A percentile compares a stretch with the other conserved stretches of the same genome.
These are phyloP conservation scores for Styela clava DNA, from an alignment of 23 tunicate genomes.

Conservation along the genomic window DNA sequence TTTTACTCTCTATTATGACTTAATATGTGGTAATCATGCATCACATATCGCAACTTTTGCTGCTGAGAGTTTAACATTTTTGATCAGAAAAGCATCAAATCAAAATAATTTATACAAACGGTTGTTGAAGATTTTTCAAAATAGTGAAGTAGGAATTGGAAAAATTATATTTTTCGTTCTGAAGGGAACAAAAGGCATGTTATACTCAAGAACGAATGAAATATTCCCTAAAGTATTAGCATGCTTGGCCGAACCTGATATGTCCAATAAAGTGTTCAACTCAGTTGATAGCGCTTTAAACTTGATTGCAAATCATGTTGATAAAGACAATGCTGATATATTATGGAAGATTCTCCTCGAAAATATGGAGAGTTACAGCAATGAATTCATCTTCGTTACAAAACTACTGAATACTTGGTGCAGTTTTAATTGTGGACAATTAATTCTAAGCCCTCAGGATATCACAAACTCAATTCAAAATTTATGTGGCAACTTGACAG, in stretches of 20 bases:
- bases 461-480: not conserved
- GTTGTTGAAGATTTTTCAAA: slow-evolving; percentile 33
- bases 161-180: slow-evolving; percentile 51
- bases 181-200: slow-evolving; percentile 42
- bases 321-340: slow-evolving; percentile 28
- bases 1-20: slow-evolving; percentile 33
- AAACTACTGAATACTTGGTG: slow-evolving; percentile 64
- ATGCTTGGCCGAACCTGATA: slow-evolving; percentile 6
- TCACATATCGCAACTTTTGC: slow-evolving; percentile 73
- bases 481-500: not conserved
- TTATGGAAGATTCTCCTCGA: slow-evolving; percentile 46
- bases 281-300: slow-evolving; percentile 25
- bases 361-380: not conserved
- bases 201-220: slow-evolving; percentile 35
- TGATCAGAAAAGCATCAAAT: slow-evolving; percentile 59
- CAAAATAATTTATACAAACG: slow-evolving; percentile 27
- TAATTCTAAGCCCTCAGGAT: not conserved
- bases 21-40: slow-evolving; percentile 53
- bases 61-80: slow-evolving; percentile 78
- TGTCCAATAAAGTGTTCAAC: not conserved
- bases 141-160: slow-evolving; percentile 33
- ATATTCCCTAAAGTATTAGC: slow-evolving; percentile 39
- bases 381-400: slow-evolving; percentile 4
- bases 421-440: not conserved
- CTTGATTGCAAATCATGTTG: slow-evolving; percentile 54